Evolutionary conservation across 2,113 vertebrate genomes (phyloP).

Genomic region (Carassius gibelio): DNA sequence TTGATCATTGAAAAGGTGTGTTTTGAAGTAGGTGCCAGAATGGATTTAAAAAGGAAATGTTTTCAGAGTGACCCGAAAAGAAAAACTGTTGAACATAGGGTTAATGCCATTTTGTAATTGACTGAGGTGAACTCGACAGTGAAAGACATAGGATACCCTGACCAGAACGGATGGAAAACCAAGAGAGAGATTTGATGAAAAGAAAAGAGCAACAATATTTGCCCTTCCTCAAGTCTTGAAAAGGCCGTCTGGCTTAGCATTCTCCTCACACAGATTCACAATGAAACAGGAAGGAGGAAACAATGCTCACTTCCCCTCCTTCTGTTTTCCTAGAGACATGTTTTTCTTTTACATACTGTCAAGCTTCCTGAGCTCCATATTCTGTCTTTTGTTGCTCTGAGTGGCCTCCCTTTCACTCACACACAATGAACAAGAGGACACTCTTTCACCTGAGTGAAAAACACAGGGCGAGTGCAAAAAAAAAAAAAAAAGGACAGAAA

Average conservation of each 20-base stretch:
- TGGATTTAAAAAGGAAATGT: constrained; percentile 21
- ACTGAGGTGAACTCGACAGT: not conserved
- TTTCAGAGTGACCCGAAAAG: not conserved
- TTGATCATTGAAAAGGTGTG: constrained; percentile 7
- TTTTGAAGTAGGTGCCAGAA: not conserved
- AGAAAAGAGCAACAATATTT: constrained; percentile 54
- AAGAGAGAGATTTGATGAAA: constrained; percentile 41
- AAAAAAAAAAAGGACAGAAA: constrained; percentile 34
- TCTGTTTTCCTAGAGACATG: constrained; percentile 70
- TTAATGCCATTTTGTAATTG: not conserved
- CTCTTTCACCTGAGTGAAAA: constrained; percentile 26
- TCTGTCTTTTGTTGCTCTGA: constrained; percentile 72
- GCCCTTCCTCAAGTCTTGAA: constrained; percentile 54
- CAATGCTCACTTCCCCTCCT: constrained; percentile 75
- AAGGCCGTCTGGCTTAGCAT: constrained; percentile 50
- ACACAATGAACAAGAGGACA: constrained; percentile 67
- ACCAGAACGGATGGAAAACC: not conserved
- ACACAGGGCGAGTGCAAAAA: constrained; percentile 53
- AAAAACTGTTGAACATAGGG: not conserved
- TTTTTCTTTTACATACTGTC: constrained; percentile 66
- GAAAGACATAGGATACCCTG: constrained; percentile 26
- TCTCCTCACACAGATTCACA: constrained; percentile 61
- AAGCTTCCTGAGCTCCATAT: constrained; percentile 79
- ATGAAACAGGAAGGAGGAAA: constrained; percentile 76
- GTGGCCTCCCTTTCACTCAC: constrained; percentile 73